Base-by-base conservation (phyloP, 2,888 invertebrate species). In the Sinopyrophorus schimmeli region DNA sequence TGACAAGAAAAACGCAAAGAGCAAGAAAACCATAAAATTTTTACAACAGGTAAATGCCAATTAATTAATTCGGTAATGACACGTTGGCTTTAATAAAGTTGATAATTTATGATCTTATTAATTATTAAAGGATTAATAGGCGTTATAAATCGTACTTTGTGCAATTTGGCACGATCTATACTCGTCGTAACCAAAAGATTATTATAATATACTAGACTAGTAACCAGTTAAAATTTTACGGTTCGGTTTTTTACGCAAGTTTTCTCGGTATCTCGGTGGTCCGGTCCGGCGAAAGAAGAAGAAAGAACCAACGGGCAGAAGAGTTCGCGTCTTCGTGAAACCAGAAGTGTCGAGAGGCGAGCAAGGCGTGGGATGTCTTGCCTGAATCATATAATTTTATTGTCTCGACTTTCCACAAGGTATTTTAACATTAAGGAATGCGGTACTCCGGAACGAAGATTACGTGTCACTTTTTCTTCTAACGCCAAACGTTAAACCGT, bases 361-460 rank as follows among this genome's bases (percentile, higher is more conserved):
- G 17, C 34, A 34, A 16, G 16, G 32, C 46, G 46, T 46, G 38
- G 46, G 46, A 37, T 16, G 43, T 30, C 34, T 37, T 44, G 46
- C 30, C 20, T 15, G 39, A 47, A 47, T 47, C 47, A 47, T 47
- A 47, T 47, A 47, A 47, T 47, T 47, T 47, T 47, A 47, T 47
- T 47, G 47, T 47, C 47, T 47, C 34, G 47, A 39, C 39, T 39
- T 47, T 46, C 46, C 31, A 34, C 39, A 27, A 47, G 47, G 34
- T 47, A 47, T 47, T 47, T 40, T 32, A 40, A 40, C 34, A 32
- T 21, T 39, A 11, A 39, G 40, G 40, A 39, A 40, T 47, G 40
- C 27, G 27, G 31, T 30, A 46, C 18, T 31, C 46, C 46, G 46
- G 39, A 38, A 44, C 37, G 24, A 42, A 27, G 18, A 30, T 21